These are phyloP conservation scores for Leucosticte australis DNA, from an alignment of 2,113 vertebrate species.

Conservation along the genomic window DNA sequence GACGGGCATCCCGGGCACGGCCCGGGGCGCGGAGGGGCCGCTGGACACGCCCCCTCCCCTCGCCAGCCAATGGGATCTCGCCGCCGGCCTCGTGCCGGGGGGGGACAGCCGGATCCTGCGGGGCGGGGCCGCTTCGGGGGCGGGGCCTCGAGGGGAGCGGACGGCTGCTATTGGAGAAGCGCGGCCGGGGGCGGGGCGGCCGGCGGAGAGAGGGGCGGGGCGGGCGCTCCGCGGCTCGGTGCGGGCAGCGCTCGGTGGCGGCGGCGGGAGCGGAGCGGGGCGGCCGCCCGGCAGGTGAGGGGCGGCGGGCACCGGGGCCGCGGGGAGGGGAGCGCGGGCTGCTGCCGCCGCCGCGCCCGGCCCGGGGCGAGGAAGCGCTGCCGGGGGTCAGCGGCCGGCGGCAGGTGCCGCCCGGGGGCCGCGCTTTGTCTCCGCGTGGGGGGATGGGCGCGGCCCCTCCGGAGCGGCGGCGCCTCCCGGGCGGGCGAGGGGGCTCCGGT, in stretches of 20 bases:
- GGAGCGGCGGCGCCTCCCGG: not conserved
- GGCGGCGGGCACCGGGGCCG: no score
- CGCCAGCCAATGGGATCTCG: not conserved
- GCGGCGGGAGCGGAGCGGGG: no score
- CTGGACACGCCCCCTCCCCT: not conserved
- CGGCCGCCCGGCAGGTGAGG: no score
- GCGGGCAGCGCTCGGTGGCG: no score
- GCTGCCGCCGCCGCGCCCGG: no score
- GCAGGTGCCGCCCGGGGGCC: conserved; percentile 24
- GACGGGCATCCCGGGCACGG: not conserved
- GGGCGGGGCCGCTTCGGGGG: not conserved
- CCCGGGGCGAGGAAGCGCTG: no score
- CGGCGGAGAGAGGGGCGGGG: not conserved
- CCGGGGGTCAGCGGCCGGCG: not conserved
- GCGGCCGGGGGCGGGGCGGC: not conserved
- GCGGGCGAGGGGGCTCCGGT: not conserved
- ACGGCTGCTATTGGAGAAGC: no score
- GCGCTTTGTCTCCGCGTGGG: conserved; percentile 27
- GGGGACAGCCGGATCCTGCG: not conserved
- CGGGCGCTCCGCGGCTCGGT: no score
- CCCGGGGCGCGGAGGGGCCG: not conserved
- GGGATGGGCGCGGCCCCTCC: conserved; percentile 25
- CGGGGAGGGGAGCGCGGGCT: no score
- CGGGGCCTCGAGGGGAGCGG: not conserved
- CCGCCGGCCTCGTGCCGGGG: not conserved